A percentile compares a stretch with the other conserved stretches of the same genome.
Evolutionary conservation across 2,797 vertebrate species (phyloP).

Genomic region (Sebastes hopkinsi): DNA sequence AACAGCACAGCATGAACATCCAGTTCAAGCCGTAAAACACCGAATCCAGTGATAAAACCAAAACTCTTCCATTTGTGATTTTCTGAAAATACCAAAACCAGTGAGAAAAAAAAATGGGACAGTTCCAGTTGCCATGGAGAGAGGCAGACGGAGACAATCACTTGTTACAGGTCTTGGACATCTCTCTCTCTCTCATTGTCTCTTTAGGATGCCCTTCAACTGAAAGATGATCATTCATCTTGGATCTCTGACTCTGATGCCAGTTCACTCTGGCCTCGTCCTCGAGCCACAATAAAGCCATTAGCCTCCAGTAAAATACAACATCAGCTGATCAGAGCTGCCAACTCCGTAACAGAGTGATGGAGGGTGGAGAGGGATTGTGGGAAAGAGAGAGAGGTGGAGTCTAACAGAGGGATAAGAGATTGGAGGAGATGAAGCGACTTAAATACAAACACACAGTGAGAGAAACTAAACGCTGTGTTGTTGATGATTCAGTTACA

Average conservation of each 20-base stretch:
- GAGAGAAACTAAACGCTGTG: constrained; percentile 7
- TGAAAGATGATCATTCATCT: constrained; percentile 4
- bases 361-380: not conserved
- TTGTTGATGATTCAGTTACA: constrained; percentile 1
- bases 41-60: not conserved
- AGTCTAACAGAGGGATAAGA: not conserved
- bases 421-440: not conserved
- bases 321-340: not conserved
- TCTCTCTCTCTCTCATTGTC: not conserved
- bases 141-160: not conserved
- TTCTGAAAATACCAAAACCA: not conserved
- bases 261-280: not conserved
- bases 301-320: not conserved
- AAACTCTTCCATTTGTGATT: not conserved
- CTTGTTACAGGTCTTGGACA: not conserved
- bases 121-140: not conserved
- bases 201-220: not conserved
- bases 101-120: not conserved
- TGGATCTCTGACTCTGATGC: not conserved
- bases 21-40: not conserved
- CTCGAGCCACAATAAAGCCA: not conserved
- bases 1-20: not conserved
- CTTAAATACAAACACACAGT: not conserved
- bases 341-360: not conserved
- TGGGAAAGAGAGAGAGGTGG: not conserved